Base-by-base conservation (phyloP, 2,888 invertebrate species). In the Eupeodes latifasciatus region DNA sequence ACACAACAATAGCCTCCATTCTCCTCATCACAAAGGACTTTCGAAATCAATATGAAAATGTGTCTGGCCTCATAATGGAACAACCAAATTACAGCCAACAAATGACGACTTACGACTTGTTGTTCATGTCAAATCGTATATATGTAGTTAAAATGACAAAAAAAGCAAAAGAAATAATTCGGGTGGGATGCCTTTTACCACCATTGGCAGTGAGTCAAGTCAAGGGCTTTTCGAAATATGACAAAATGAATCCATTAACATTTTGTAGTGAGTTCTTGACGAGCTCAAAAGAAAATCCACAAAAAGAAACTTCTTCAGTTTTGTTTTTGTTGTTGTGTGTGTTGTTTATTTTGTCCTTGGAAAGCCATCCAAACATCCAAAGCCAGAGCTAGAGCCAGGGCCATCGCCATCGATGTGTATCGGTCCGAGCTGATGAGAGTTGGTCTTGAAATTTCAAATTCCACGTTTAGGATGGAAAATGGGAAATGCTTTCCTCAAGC, bases 11-110 rank as follows among this genome's bases (percentile, higher is more conserved):
- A 64, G 61, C 27, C 14, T 10, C 62, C 75, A 62, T 84, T 76
- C 49, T 44, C 47, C 77, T 55, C 47, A 36, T 51, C 53, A 85
- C 77, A 81, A 78, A 74, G 74, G 74, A 69, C 53, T 78, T 78
- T 81, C 66, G 61, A 78, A 81, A 82, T 78, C 85, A 82, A 82
- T 85, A 85, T 74, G 55, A 81, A 72, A 72, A 82, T 85, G 81
- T 85, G 81, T 85, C 85, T 85, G 81, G 85, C 34, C 61, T 19
- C 77, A 72, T 77, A 85, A 85, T 85, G 61, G 72, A 9, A 55
- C 51, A 72, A 77, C 81, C 66, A 81, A 81, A 81, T 77, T 81
- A 72, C 47, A 14, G 19, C 51, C 47, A 61, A 72, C 47, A 61
- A 72, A 55, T 69, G 36, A 85, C 76, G 77, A 81, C 66, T 85